Conservation (phyloP, 2,797 vertebrate species). For the Epinephelus malabaricus region DNA sequence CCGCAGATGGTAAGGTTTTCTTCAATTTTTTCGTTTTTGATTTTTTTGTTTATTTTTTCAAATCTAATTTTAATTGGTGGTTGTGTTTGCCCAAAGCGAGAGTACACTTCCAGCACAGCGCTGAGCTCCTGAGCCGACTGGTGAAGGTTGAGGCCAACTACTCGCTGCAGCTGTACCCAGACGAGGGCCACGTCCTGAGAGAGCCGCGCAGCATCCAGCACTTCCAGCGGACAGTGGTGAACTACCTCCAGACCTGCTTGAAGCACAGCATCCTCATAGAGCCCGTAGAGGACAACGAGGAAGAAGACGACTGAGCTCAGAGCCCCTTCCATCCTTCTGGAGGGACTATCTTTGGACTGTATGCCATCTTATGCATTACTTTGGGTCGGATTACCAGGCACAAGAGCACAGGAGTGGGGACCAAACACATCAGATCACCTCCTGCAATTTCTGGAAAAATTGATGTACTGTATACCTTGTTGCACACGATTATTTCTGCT, state of each 20-base stretch:
- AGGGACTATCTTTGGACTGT: constrained; percentile 60
- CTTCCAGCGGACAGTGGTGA: constrained; percentile 84
- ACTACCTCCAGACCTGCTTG: constrained; percentile 87
- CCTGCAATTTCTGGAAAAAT: constrained; percentile 64
- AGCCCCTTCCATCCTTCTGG: constrained; percentile 32
- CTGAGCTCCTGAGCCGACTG: constrained; percentile 88
- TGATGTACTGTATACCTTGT: constrained; percentile 63
- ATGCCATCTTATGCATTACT: constrained; percentile 72
- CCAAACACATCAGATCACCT: constrained; percentile 78
- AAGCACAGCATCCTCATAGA: constrained; percentile 74
- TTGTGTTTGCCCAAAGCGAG: constrained; percentile 75
- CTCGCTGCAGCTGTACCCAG: constrained; percentile 89
- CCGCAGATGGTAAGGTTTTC: constrained; percentile 86
- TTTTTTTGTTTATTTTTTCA: neutral
- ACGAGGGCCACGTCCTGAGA: constrained; percentile 86
- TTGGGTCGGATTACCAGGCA: constrained; percentile 65
- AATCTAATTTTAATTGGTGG: neutral
- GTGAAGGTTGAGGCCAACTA: constrained; percentile 87
- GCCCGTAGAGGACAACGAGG: constrained; percentile 73
- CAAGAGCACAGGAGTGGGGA: constrained; percentile 78
- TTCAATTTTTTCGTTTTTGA: neutral
- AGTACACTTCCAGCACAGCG: constrained; percentile 91
- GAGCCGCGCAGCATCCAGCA: constrained; percentile 83
- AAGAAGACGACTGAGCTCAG: constrained; percentile 81
- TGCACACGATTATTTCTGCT: constrained; percentile 71